Base-by-base conservation (phyloP, 2,113 vertebrate genomes). In the Rhinichthys klamathensis region DNA sequence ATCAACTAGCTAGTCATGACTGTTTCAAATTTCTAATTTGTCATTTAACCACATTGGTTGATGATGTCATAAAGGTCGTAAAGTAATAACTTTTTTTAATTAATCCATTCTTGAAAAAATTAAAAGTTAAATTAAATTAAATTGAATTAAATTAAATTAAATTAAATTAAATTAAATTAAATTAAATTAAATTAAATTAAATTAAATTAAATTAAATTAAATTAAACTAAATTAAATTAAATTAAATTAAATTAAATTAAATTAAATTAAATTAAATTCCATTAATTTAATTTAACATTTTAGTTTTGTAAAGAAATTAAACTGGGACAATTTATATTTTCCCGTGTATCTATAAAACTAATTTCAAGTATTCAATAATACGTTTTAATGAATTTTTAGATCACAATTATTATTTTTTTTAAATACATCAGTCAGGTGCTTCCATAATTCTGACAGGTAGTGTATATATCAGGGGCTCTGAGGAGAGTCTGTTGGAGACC, bases 401-500 rank as follows among this genome's bases (percentile, higher is more conserved):
- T 73, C 1, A 13, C 2, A 41, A n/a, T n/a, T n/a, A n/a, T n/a
- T n/a, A n/a, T n/a, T n/a, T n/a, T n/a, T n/a, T n/a, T n/a, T n/a
- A n/a, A n/a, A n/a, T n/a, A 30, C 30, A 30, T 4, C 18, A 23
- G 5, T 46, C 41, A 25, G 35, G 70, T 72, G 23, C 70, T 25
- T 72, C 69, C 5, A 46, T 73, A 25, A 46, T 46, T 41, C 13
- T 73, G 70, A 25, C 23, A 44, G 23, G 21, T 13, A 51, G n/a
- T n/a, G 21, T 32, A 44, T 69, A 77, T 80, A 21, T 41, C 16
- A 51, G 27, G 32, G 49, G 30, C 7, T 56, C 54, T 23, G 6
- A 41, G n/a, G 27, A 51, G 10, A 80, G 49, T 30, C 81, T 21
- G 63, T 87, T 83, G 18, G 25, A 58, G 23, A 82, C 38, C 30